A percentile compares a stretch with the other conserved stretches of the same genome.
Conservation (phyloP, 2,113 vertebrate genomes). For the Peromyscus polionotus region DNA sequence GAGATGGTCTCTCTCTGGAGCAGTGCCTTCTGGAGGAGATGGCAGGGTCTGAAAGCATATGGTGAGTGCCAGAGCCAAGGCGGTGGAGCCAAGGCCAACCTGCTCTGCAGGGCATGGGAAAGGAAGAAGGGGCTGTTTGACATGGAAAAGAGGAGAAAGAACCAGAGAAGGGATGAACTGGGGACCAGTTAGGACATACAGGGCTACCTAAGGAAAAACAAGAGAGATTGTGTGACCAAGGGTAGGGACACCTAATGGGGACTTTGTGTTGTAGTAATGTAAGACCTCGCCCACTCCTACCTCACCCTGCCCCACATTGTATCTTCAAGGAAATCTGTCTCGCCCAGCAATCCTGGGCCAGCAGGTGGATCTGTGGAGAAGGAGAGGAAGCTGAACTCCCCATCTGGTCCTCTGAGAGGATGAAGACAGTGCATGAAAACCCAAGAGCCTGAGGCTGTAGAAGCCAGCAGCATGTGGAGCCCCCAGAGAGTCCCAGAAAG, state of each 20-base stretch:
- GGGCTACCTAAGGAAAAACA: not conserved
- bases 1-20: not conserved
- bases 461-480: not conserved
- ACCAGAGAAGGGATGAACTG: not conserved
- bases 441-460: not conserved
- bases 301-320: not conserved
- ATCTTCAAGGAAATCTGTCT: conserved; percentile 56
- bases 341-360: not conserved
- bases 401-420: not conserved
- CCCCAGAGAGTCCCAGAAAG: not conserved
- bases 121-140: not conserved
- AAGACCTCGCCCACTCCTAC: not conserved
- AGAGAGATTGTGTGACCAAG: not conserved
- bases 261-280: not conserved
- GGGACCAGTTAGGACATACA: not conserved
- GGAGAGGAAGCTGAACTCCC: conserved; percentile 35
- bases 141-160: not conserved
- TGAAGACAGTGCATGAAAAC: not conserved
- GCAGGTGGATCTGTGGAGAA: not conserved
- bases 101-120: not conserved
- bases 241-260: not conserved
- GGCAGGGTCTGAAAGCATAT: not conserved
- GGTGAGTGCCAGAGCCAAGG: not conserved
- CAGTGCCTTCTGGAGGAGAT: not conserved
- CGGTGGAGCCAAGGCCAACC: not conserved